Evolutionary conservation across 2,888 invertebrate genomes (phyloP).

Genomic region (Opisthograptis luteolata): DNA sequence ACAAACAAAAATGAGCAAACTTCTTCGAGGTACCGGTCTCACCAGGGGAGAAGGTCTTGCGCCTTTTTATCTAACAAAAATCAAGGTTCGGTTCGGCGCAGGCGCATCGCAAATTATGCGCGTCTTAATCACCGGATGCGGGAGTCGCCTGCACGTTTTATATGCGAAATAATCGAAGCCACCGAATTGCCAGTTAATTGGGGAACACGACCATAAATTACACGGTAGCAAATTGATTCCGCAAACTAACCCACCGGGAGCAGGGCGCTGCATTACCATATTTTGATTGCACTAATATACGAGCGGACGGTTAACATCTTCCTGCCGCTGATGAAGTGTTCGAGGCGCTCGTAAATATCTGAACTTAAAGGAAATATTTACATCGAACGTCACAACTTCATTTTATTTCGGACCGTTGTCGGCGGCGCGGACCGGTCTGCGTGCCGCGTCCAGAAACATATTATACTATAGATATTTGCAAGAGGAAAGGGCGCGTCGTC

Average conservation of each 20-base stretch:
- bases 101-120: constrained; percentile 81
- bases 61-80: constrained; percentile 81
- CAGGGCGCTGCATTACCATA: constrained; percentile 66
- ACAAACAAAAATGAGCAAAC: constrained; percentile 67
- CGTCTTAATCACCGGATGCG: constrained; percentile 83
- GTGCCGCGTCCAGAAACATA: constrained; percentile 39
- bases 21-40: constrained; percentile 49
- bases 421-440: constrained; percentile 33
- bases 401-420: constrained; percentile 52
- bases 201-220: constrained; percentile 78
- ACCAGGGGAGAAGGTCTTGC: constrained; percentile 53
- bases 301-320: constrained; percentile 67
- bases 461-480: constrained; percentile 45
- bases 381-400: constrained; percentile 48
- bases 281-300: constrained; percentile 78
- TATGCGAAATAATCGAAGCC: constrained; percentile 82
- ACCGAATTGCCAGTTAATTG: constrained; percentile 84
- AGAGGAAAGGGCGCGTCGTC: constrained; percentile 49
- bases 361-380: constrained; percentile 56
- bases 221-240: constrained; percentile 75
- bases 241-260: constrained; percentile 57
- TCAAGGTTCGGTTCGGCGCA: constrained; percentile 66
- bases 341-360: constrained; percentile 62
- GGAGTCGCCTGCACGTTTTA: constrained; percentile 81
- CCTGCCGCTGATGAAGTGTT: constrained; percentile 71